These are phyloP conservation scores for Semicossyphus pulcher DNA, from an alignment of 2,113 vertebrate genomes.

Conservation along the genomic window DNA sequence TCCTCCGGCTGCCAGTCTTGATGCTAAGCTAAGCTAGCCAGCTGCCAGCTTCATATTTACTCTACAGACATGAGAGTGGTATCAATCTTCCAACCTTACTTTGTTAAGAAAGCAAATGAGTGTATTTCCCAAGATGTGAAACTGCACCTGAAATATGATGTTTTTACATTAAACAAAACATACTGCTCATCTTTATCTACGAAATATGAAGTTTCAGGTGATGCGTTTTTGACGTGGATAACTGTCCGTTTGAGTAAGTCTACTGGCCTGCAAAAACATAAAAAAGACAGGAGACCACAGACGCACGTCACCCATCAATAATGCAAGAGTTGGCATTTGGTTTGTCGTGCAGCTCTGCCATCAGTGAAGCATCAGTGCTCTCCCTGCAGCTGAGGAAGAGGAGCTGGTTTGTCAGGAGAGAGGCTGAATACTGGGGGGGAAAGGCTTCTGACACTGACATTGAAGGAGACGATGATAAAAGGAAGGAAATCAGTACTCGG, in stretches of 20 bases:
- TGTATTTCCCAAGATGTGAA: too few relatives aligned
- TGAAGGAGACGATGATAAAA: conserved; percentile 8
- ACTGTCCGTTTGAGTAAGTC: not conserved
- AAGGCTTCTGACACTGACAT: not conserved
- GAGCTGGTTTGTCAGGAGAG: not conserved
- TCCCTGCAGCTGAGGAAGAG: conserved; percentile 31
- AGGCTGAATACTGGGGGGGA: not conserved
- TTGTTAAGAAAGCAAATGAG: not conserved
- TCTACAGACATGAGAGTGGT: too few relatives aligned
- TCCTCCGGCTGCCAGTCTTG: not conserved
- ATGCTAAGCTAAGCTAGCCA: not conserved
- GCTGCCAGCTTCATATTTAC: too few relatives aligned
- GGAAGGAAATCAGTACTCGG: not conserved
- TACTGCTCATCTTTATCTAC: not conserved
- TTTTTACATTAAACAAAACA: not conserved
- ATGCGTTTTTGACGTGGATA: not conserved
- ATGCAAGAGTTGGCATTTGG: conserved; percentile 74
- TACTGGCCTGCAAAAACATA: conserved; percentile 18
- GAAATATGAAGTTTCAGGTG: not conserved
- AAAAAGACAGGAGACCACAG: conserved; percentile 7
- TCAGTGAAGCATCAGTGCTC: conserved; percentile 66
- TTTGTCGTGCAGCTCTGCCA: conserved; percentile 44
- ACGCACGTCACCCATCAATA: conserved; percentile 65
- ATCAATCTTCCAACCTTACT: not conserved
- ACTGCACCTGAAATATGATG: not conserved